Evolutionary conservation across 2,888 invertebrate species (phyloP), one percentile per base, ranked within the genome.

Genomic region (Rhimphoctona megacephalus): DNA sequence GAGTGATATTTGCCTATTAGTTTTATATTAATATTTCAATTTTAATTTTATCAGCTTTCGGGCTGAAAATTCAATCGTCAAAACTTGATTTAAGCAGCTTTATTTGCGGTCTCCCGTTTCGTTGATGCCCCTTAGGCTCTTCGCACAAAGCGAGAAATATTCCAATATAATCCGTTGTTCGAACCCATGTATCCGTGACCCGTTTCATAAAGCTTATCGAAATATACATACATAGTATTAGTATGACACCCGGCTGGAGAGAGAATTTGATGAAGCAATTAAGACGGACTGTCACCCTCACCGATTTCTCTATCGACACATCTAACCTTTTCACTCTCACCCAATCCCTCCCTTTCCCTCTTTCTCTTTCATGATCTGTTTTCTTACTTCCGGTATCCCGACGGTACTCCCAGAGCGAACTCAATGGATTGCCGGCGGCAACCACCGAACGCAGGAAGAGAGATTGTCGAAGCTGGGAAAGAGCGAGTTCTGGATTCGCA

Each of bases 191-290:
- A 76, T 11, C 52, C 76, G 49, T 52, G 36, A 52, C 64, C 72
- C 76, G 72, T 77, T 81, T 72, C 22, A 72, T 54, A 36, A 80
- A 80, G 61, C 76, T 66, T 54, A 19, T 25, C 25, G 73, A 39
- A 81, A 30, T 73, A 52, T 73, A 36, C 25, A 69, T 66, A 49
- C 9, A 61, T 46, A 17, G 14, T 66, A 66, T 46, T 8, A 61
- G 49, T 39, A 33, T 25, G 14, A 76, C 39, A 43, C 52, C 33
- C 17, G 64, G 57, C 54, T 72, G 30, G 49, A 81, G 69, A 85
- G 82, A 79, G 88, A 87, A 84, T 87, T 85, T 87, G 87, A 87
- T 85, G 83, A 89, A 85, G 87, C 90, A 90, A 90, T 90, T 90
- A 90, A 87, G 88, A 84, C 83, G 87, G 84, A 84, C 88, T 88